phyloP scores from a whole-genome alignment of 2,888 invertebrate genomes.

The Chrysolina americana region DNA sequence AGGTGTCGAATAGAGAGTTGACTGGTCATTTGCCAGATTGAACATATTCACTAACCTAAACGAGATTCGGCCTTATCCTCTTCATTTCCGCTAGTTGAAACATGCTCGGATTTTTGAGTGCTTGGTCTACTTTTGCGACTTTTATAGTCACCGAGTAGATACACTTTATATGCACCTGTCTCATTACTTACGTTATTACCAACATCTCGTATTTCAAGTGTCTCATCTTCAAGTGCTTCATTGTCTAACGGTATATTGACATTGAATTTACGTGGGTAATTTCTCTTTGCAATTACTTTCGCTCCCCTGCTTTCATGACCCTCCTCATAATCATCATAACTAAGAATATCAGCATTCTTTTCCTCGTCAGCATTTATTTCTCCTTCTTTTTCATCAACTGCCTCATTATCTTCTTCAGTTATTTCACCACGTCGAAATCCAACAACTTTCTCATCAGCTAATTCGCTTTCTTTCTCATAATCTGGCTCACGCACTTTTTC shows the following conservation, averaged over 20 bases:
- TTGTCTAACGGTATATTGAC: neutral
- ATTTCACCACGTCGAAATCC: neutral
- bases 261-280: neutral
- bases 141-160: slow-evolving; percentile 28
- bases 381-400: neutral
- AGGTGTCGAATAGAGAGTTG: no score
- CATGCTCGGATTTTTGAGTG: neutral
- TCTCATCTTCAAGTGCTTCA: slow-evolving; percentile 15
- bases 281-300: slow-evolving; percentile 7
- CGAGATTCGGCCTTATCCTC: neutral
- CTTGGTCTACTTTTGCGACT: neutral
- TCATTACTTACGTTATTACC: neutral
- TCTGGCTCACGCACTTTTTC: no score
- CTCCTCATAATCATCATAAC: slow-evolving; percentile 2
- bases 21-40: no score
- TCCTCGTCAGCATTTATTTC: neutral
- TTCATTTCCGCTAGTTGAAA: neutral
- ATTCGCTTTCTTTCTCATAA: no score
- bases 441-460: neutral
- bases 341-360: slow-evolving; percentile 8
- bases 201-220: neutral
- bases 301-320: slow-evolving; percentile 19
- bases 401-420: neutral
- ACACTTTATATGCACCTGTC: slow-evolving; percentile 29
- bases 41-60: neutral